These are phyloP conservation scores for Danionella cerebrum DNA, from an alignment of 2,113 vertebrate genomes.

Conservation along the genomic window DNA sequence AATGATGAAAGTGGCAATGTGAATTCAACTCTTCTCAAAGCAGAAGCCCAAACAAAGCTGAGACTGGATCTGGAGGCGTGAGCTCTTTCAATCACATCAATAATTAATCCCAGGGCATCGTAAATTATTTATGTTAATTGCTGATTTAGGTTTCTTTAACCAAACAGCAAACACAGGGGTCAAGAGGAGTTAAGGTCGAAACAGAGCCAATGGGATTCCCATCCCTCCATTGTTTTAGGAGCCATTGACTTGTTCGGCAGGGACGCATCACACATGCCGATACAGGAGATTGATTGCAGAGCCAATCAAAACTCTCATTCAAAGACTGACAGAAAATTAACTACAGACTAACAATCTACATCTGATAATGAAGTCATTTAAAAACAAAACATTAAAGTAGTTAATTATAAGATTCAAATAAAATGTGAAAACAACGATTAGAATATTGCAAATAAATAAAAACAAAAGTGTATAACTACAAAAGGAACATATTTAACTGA, in stretches of 20 bases:
- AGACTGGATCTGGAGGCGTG: conserved; percentile 70
- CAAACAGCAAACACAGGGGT: conserved; percentile 53
- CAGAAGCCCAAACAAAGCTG: no score
- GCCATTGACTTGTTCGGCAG: not conserved
- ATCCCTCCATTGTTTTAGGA: conserved; percentile 13
- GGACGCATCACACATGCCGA: not conserved
- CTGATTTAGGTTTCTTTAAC: conserved; percentile 84
- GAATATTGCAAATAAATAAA: no score
- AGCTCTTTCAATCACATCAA: conserved; percentile 78
- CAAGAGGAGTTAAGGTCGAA: conserved; percentile 73
- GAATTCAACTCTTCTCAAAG: no score
- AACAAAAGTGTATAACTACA: no score
- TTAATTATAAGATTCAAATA: no score
- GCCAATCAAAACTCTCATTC: no score
- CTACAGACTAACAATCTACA: no score
- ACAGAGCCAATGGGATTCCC: conserved; percentile 29
- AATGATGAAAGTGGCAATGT: not conserved
- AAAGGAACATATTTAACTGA: no score
- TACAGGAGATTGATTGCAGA: not conserved
- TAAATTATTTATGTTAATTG: conserved; percentile 98
- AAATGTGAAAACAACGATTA: no score
- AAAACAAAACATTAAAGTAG: no score
- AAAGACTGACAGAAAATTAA: no score
- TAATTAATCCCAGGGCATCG: conserved; percentile 73
- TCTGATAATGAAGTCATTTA: no score